These are phyloP conservation scores for Macquaria australasica DNA, from an alignment of 2,113 vertebrate genomes.

Conservation along the genomic window DNA sequence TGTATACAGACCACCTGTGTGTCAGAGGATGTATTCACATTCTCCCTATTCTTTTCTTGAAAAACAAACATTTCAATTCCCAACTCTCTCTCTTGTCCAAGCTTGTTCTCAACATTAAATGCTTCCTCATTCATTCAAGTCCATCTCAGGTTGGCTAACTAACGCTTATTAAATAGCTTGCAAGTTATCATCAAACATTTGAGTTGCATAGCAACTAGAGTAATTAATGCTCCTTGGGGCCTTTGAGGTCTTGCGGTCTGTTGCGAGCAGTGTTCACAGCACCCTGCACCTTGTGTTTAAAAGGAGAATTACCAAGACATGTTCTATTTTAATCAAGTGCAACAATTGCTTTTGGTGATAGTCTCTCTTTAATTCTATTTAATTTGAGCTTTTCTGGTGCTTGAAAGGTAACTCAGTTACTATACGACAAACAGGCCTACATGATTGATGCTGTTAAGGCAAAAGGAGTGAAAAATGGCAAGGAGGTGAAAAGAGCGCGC, in stretches of 20 bases:
- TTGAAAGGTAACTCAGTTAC: neutral
- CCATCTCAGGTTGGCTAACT: slow-evolving; percentile 24
- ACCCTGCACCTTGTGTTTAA: neutral
- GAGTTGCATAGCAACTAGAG: slow-evolving; percentile 57
- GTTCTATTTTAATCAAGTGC: neutral
- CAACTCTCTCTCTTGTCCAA: neutral
- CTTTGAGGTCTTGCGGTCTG: slow-evolving; percentile 26
- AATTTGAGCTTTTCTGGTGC: neutral
- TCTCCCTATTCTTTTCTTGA: no score
- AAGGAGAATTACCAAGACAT: neutral
- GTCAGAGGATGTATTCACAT: neutral
- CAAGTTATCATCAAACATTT: slow-evolving; percentile 36
- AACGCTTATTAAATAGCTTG: slow-evolving; percentile 32
- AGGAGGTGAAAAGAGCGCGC: neutral
- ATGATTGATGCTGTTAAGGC: neutral
- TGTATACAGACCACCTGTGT: neutral
- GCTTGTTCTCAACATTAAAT: neutral
- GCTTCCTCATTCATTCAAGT: slow-evolving; percentile 21
- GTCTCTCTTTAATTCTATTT: neutral
- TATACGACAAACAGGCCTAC: neutral
- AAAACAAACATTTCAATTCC: neutral
- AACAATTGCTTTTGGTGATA: accelerated
- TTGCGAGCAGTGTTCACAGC: slow-evolving; percentile 16
- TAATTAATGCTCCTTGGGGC: slow-evolving; percentile 42
- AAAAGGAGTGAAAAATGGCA: neutral